A percentile compares a stretch with the other conserved stretches of the same genome.
Conservation (phyloP, 1,140 invertebrate species). For the Drosophila navojoa region DNA sequence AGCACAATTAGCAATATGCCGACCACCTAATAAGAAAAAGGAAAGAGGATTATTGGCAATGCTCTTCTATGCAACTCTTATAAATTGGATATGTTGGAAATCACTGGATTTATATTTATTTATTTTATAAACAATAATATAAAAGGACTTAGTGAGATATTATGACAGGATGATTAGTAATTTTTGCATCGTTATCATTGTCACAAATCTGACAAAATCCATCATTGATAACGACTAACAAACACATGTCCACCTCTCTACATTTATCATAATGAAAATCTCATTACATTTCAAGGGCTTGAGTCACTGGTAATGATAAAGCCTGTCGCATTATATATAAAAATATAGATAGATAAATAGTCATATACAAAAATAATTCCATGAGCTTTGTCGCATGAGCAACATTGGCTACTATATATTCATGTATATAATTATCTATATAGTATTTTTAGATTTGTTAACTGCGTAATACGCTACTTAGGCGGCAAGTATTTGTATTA, state of each 20-base stretch:
- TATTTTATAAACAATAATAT: no score
- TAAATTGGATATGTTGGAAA: no score
- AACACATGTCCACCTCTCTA: neutral
- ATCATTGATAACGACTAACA: constrained; percentile 39
- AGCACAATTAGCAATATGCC: constrained; percentile 87
- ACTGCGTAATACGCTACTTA: constrained; percentile 8
- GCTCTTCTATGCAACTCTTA: no score
- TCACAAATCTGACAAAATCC: constrained; percentile 41
- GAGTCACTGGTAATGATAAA: constrained; percentile 34
- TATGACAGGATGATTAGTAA: constrained; percentile 1
- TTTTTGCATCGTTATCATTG: constrained; percentile 8
- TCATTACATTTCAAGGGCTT: constrained; percentile 26
- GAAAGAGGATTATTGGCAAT: neutral
- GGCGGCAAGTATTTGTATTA: neutral
- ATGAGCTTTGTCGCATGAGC: constrained; percentile 25
- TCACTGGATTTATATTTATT: no score
- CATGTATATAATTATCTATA: neutral
- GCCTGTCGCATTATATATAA: neutral
- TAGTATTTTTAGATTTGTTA: neutral
- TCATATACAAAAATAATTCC: constrained; percentile 24
- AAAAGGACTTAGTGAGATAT: neutral
- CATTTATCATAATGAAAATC: constrained; percentile 31
- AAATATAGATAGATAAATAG: constrained; percentile 9
- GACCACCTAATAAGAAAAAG: constrained; percentile 84
- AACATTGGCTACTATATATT: constrained; percentile 1